Evolutionary conservation across 64 coral and sea anemone species (phyloP), one percentile per base, ranked within the genome.

Genomic region (Dendronephthya gigantea): DNA sequence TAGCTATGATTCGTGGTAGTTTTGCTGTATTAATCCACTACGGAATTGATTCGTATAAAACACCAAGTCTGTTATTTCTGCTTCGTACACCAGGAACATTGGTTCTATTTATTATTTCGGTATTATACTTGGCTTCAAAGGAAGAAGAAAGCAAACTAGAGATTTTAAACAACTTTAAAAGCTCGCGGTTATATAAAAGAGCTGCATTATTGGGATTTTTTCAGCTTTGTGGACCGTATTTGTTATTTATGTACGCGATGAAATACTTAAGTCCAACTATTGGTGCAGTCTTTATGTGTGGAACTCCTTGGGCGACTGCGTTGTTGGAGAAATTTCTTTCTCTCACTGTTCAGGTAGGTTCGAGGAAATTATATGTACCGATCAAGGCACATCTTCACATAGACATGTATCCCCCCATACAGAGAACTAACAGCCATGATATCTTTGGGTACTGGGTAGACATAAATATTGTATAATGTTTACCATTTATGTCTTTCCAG

Each of bases 1-100:
- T 98, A 34, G 92, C 89, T 52, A 45, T 98, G 29, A 92, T 98
- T 52, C 90, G 95, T 37, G 95, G 95, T 82, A 91, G 89, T 15
- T 98, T 98, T 49, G 87, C 89, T 17, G 69, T 92, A 25, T 92
- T 39, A 9, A 90, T 98, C 29, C 66, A 93, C 39, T 93, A 91
- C 45, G 92, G 92, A 17, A 74, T 93, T 9, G 45, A 34, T 62
- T 91, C 95, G 5, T 98, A 93, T 70, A 84, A 65, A 23, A 91
- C 89, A 30, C 69, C 95, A 2, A 91, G 92, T 30, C 87, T 98
- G 39, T 82, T 98, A 22, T 98, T 98, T 90, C 83, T 98, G 23
- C 92, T 98, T 40, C 95, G 92, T 83, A 98, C 95, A 37, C 95
- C 95, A 52, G 95, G 95, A 17, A 84, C 92, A 58, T 45, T 98